Base-by-base conservation (phyloP, 2,797 vertebrate species). In the Microhierax caerulescens region DNA sequence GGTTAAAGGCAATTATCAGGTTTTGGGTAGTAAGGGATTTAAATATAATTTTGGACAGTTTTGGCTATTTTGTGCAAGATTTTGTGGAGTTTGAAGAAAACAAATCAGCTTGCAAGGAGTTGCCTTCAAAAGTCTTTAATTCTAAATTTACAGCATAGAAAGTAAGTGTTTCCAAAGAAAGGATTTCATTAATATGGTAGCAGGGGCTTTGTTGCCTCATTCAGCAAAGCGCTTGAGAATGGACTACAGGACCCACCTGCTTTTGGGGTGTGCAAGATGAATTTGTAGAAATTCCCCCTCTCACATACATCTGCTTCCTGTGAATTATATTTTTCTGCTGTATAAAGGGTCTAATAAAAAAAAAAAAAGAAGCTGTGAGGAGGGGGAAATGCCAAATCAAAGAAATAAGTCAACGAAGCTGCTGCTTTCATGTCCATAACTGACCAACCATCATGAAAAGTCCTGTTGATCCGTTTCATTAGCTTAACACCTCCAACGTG, bases 101-200 rank as follows among this genome's bases (percentile, higher is more conserved):
- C 28, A 22, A 34, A n/a, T 50, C n/a, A 27, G 30, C 47, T 59
- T n/a, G 30, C 13, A 4, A 7, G 36, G n/a, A 78, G 28, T 11
- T 53, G 36, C 61, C 25, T 51, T 45, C 51, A 54, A 32, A 64
- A 41, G 17, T 30, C 23, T 28, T 63, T 1, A 2, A 32, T 45
- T 59, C 39, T 90, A 18, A 39, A 37, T 74, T 67, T 69, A 12
- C 41, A 51, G 11, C 3, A 4, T 39, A 20, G 41, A 20, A 67
- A 80, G 54, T 16, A 34, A 75, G 19, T 25, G 30, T 83, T 74
- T 79, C 61, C 24, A 24, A 37, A 32, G 2, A 32, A 32, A 43
- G 1, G 8, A 10, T 61, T 72, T 61, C 11, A 10, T n/a, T n/a
- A 10, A 14, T 7, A 0, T 4, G n/a, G 37, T 32, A 39, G 19